Conservation (phyloP, 2,113 vertebrate genomes). For the Zeus faber region DNA sequence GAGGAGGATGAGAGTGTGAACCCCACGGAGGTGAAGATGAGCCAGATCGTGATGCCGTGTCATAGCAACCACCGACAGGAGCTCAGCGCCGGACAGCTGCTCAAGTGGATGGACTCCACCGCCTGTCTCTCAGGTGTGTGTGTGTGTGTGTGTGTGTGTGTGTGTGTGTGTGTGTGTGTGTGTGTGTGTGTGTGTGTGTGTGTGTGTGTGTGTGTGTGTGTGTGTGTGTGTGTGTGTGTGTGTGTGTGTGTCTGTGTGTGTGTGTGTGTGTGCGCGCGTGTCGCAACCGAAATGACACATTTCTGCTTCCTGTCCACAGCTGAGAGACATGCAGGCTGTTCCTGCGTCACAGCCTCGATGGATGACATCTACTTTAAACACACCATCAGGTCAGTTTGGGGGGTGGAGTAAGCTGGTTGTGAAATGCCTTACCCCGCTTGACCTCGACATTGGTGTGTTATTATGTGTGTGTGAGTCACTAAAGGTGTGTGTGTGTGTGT, state of each 20-base stretch:
- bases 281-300: slow-evolving; percentile 10
- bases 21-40: slow-evolving; percentile 91
- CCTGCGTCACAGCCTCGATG: slow-evolving; percentile 93
- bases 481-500: slow-evolving; percentile 3
- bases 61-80: slow-evolving; percentile 87
- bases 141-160: slow-evolving; percentile 6
- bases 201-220: background rate
- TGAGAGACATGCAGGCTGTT: slow-evolving; percentile 87
- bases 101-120: slow-evolving; percentile 94
- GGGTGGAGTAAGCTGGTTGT: no score
- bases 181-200: slow-evolving; percentile 3
- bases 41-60: slow-evolving; percentile 91
- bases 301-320: slow-evolving; percentile 68
- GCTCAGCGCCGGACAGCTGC: slow-evolving; percentile 88
- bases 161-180: slow-evolving; percentile 5
- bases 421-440: no score
- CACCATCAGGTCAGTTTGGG: slow-evolving; percentile 90
- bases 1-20: slow-evolving; percentile 59
- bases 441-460: no score
- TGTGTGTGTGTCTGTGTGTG: slow-evolving; percentile 7
- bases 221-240: background rate
- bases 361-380: slow-evolving; percentile 95
- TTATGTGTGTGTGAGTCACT: no score
- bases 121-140: slow-evolving; percentile 87
- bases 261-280: background rate